A percentile compares a stretch with the other conserved stretches of the same genome.
phyloP scores from a whole-genome alignment of 2,888 invertebrate genomes.

The Ischnus inquisitorius region DNA sequence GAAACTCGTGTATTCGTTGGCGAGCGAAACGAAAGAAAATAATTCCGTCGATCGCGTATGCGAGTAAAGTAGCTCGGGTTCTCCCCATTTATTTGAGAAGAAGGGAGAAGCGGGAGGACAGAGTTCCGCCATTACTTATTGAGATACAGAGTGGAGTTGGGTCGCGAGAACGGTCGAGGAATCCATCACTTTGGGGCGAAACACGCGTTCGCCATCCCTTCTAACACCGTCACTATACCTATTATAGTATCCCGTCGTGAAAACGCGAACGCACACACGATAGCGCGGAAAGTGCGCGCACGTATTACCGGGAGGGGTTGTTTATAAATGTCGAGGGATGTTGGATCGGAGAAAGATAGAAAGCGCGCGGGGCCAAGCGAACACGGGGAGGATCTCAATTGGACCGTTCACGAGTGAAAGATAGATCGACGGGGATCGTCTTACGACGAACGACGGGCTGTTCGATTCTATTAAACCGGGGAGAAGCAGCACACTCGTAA shows the following conservation, averaged over 20 bases:
- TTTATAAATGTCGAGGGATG: slow-evolving; percentile 78
- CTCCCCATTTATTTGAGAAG: slow-evolving; percentile 36
- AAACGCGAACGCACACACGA: neutral
- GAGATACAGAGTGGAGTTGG: slow-evolving; percentile 63
- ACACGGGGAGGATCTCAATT: slow-evolving; percentile 78
- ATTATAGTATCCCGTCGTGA: slow-evolving; percentile 6
- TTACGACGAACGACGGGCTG: slow-evolving; percentile 76
- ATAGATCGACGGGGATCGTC: slow-evolving; percentile 84
- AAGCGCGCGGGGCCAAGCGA: neutral
- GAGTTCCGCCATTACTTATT: slow-evolving; percentile 71
- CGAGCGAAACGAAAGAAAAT: neutral
- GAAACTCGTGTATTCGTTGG: neutral
- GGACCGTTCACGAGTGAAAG: slow-evolving; percentile 81
- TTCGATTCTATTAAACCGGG: slow-evolving; percentile 84
- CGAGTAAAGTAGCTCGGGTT: slow-evolving; percentile 35
- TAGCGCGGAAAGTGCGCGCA: slow-evolving; percentile 65
- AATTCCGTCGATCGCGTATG: neutral
- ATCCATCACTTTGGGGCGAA: slow-evolving; percentile 73
- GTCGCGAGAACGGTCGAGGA: slow-evolving; percentile 60
- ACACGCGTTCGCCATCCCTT: slow-evolving; percentile 65
- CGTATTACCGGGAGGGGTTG: slow-evolving; percentile 71
- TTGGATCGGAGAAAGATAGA: slow-evolving; percentile 72
- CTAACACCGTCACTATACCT: neutral
- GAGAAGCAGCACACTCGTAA: slow-evolving; percentile 41
- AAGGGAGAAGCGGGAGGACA: slow-evolving; percentile 47